Base-by-base conservation (phyloP, 92 coral and sea anemone genomes). In the Porites rus region DNA sequence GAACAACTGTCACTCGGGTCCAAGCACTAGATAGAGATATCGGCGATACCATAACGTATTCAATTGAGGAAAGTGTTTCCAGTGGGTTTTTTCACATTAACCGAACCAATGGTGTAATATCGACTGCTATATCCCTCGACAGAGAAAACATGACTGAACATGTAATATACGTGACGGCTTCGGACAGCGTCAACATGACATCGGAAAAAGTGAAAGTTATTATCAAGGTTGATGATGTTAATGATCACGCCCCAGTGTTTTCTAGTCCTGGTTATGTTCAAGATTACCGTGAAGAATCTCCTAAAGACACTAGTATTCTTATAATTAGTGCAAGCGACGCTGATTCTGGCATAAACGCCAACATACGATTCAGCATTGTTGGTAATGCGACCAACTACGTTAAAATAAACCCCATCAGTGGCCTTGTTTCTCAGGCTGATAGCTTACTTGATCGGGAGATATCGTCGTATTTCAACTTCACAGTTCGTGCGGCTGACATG, bases 251-350 rank as follows among this genome's bases (percentile, higher is more conserved):
- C 1, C 99, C 99, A 10, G 84, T 60, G 61, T 97, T 97, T 69
- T 86, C 84, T 1, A 50, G 72, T 51, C 65, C 66, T n/a, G 50
- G 18, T 28, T 93, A 85, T 69, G 54, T 72, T 10, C 81, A 84
- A 51, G 93, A 91, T 21, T 93, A 92, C 83, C 74, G 96, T 79
- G 99, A 97, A 61, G 94, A 97, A 67, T 93, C 99, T 1, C 98
- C 91, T 7, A 75, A 80, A 65, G 98, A 90, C 54, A 88, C 95
- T 0, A 96, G 98, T 31, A 82, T 97, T 8, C 74, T 95, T 7
- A 91, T 85, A 11, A 93, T 97, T 17, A 38, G 69, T 11, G 98
- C 99, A 4, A 69, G 19, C 62, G 99, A 97, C 71, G 52, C 76
- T 0, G 99, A 97, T 78, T 18, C 52, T n/a, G 97, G 98, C 4